Base-by-base conservation (phyloP, 2,888 invertebrate species). In the Tricholauxania praeusta region DNA sequence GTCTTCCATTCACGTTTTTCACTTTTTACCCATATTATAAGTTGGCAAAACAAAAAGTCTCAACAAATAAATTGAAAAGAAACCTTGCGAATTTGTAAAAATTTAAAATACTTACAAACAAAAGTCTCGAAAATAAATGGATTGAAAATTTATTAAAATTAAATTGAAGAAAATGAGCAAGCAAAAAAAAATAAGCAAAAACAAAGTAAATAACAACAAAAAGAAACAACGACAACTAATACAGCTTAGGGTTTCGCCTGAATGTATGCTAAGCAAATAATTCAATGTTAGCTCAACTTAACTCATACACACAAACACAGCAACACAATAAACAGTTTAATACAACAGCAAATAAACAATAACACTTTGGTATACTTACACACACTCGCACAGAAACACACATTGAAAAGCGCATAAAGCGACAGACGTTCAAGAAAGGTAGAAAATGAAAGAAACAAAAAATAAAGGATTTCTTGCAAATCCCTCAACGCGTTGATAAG, bases 71-170 rank as follows among this genome's bases (percentile, higher is more conserved):
- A 39, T 39, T 39, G 7, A 4, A 39, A 39, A 39, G 39, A 39
- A 39, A 39, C 10, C 39, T 39, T 8, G 39, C 39, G 8, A 39
- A 39, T 39, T 10, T 39, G 6, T 39, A 7, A 39, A 39, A 39
- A 39, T 39, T 39, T 39, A 39, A 39, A 39, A 39, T 39, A n/a
- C n/a, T n/a, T n/a, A 39, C 39, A 39, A 39, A 39, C 10, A 39
- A 39, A 53, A 63, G 48, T 32, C 51, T 48, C 12, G 19, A 65
- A 64, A 64, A 57, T 65, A 65, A 71, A 73, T 74, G 72, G 74
- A 74, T 74, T 70, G 66, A 70, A 74, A 74, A 69, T 76, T 71
- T 66, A 66, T 74, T 63, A 73, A 73, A 75, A 73, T 52, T 12
- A 70, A n/a, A 39, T 39, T 39, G 55, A 22, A 66, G 32, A 28